These are phyloP conservation scores for Ectemnius continuus DNA, from an alignment of 2,888 invertebrate species.

Conservation along the genomic window DNA sequence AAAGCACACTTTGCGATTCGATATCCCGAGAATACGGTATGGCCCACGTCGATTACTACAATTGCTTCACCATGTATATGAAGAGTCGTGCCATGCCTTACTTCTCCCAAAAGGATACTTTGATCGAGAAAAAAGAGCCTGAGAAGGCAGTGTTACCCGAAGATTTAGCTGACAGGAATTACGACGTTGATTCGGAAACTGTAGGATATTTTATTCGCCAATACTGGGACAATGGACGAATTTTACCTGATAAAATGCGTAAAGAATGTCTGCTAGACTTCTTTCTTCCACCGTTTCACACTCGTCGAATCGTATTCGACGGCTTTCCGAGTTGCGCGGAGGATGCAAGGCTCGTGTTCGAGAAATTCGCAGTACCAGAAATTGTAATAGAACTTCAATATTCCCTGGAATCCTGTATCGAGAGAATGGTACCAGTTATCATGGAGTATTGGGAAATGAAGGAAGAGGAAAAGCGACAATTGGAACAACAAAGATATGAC, in stretches of 20 bases:
- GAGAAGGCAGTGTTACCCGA: conserved; percentile 49
- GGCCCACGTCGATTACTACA: conserved; percentile 79
- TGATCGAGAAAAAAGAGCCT: conserved; percentile 24
- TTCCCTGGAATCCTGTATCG: conserved; percentile 71
- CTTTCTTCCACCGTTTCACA: conserved; percentile 78
- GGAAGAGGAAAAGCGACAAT: conserved; percentile 57
- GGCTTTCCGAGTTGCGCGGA: conserved; percentile 81
- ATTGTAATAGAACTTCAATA: conserved; percentile 80
- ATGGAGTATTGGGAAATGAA: conserved; percentile 76
- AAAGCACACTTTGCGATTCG: conserved; percentile 78
- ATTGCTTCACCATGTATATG: conserved; percentile 61
- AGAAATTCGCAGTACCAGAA: conserved; percentile 81
- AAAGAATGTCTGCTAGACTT: conserved; percentile 78
- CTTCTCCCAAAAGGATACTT: neutral
- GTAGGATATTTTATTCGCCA: conserved; percentile 75
- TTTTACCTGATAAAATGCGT: conserved; percentile 78
- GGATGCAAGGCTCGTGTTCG: conserved; percentile 80
- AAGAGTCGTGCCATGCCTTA: conserved; percentile 36
- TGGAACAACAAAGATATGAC: conserved; percentile 75
- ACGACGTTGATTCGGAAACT: conserved; percentile 40
- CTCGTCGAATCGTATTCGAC: conserved; percentile 81
- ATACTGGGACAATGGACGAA: conserved; percentile 79
- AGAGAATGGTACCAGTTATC: conserved; percentile 74
- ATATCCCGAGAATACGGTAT: conserved; percentile 81
- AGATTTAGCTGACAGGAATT: conserved; percentile 44